Conservation (phyloP, 2,888 invertebrate species). For the Hydrotaea diabolus region DNA sequence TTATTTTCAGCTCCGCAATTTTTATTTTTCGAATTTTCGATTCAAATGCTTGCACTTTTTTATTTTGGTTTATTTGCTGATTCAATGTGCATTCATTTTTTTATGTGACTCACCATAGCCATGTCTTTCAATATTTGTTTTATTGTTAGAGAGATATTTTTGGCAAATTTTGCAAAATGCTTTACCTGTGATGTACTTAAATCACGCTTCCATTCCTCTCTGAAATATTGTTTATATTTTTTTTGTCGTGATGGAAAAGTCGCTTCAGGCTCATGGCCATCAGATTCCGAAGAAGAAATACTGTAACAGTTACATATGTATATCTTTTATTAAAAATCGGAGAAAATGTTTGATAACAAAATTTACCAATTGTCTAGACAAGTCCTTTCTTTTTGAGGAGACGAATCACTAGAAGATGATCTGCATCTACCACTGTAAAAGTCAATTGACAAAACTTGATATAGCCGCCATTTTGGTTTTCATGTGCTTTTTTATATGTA, state of each 20-base stretch:
- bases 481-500: conserved; percentile 40
- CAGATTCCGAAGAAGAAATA: conserved; percentile 22
- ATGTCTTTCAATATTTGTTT: too few relatives aligned
- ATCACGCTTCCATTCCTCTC: too few relatives aligned
- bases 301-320: conserved; percentile 35
- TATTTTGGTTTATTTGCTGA: not conserved
- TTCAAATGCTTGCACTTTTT: conserved; percentile 18
- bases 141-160: conserved; percentile 10
- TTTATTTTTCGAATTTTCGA: conserved; percentile 44
- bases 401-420: conserved; percentile 39
- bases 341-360: conserved; percentile 42
- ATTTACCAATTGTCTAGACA: conserved; percentile 40
- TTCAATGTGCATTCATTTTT: conserved; percentile 20
- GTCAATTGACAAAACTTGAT: conserved; percentile 41
- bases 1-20: conserved; percentile 41
- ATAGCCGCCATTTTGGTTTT: conserved; percentile 34
- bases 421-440: conserved; percentile 36
- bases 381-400: conserved; percentile 19
- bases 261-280: too few relatives aligned
- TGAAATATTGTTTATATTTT: conserved; percentile 11
- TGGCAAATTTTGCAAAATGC: conserved; percentile 33
- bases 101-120: conserved; percentile 5
- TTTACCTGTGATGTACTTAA: conserved; percentile 36
- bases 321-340: conserved; percentile 41
- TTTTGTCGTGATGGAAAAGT: conserved; percentile 43